A percentile compares a stretch with the other conserved stretches of the same genome.
These are phyloP conservation scores for Homarus gammarus DNA, from an alignment of 2,888 invertebrate species.

Conservation along the genomic window DNA sequence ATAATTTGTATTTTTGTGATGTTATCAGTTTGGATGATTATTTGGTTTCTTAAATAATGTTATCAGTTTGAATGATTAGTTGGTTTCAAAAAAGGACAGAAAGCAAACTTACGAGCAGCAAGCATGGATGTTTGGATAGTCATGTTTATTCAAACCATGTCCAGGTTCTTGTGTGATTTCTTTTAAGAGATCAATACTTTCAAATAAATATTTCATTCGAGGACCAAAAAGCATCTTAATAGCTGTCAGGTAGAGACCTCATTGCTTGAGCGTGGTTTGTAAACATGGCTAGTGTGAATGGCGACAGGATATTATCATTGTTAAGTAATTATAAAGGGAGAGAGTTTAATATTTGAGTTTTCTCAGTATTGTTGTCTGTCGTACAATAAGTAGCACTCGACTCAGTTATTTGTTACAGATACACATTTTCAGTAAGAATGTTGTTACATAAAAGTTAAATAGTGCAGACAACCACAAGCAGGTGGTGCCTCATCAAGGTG, in stretches of 20 bases:
- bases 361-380: constrained; percentile 15
- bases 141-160: not conserved
- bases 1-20: constrained; percentile 27
- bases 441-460: not conserved
- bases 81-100: not conserved
- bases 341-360: constrained; percentile 5
- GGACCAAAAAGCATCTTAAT: too few species aligned
- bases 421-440: not conserved
- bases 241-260: not conserved
- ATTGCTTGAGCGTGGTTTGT: not conserved
- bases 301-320: not conserved
- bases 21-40: constrained; percentile 16
- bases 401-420: constrained; percentile 3
- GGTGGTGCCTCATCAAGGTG: not conserved
- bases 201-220: not conserved
- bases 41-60: not conserved
- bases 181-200: not conserved
- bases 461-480: not conserved
- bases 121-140: not conserved
- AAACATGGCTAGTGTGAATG: not conserved
- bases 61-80: constrained; percentile 21
- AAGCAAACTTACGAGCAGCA: not conserved
- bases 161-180: not conserved
- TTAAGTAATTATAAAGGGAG: constrained; percentile 6
- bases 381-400: not conserved